Percentiles rank a stretch among this genome's conserved stretches.
Evolutionary conservation across 2,888 invertebrate genomes (phyloP).

Genomic region (Anodontia alba): DNA sequence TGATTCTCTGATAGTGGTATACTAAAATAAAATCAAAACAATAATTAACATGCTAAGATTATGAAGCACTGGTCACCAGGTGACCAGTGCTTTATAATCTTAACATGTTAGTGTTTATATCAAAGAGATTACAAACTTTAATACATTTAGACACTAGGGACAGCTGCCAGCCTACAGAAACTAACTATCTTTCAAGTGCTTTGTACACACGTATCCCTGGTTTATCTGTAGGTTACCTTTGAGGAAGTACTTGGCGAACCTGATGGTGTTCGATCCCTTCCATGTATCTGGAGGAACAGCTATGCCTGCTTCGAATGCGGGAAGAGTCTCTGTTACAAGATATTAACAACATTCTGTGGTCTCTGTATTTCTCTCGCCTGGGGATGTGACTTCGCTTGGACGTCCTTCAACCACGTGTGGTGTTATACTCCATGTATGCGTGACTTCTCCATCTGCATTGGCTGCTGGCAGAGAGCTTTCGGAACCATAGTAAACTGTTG

Average conservation of each 20-base stretch:
- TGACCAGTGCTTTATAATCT: no score
- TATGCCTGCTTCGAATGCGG: conserved; percentile 88
- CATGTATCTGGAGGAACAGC: conserved; percentile 90
- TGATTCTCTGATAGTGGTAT: no score
- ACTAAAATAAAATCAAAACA: no score
- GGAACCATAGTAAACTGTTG: conserved; percentile 86
- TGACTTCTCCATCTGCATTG: conserved; percentile 88
- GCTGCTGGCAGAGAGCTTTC: conserved; percentile 79
- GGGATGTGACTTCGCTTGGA: conserved; percentile 83
- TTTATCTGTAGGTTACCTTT: conserved; percentile 63
- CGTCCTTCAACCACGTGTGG: conserved; percentile 90
- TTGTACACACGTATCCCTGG: no score
- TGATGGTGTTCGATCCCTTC: conserved; percentile 84
- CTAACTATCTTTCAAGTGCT: no score
- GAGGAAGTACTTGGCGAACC: conserved; percentile 79
- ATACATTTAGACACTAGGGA: no score
- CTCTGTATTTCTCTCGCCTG: conserved; percentile 89
- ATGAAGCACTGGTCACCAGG: no score
- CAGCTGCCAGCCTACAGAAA: no score
- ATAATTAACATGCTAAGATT: no score
- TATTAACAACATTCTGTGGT: conserved; percentile 89
- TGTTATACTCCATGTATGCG: conserved; percentile 89
- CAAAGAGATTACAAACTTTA: no score
- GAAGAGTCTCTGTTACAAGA: conserved; percentile 89
- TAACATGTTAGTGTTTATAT: no score